Evolutionary conservation across 2,797 vertebrate genomes (phyloP), one percentile per base, ranked within the genome.

Genomic region (Cuculus canorus): DNA sequence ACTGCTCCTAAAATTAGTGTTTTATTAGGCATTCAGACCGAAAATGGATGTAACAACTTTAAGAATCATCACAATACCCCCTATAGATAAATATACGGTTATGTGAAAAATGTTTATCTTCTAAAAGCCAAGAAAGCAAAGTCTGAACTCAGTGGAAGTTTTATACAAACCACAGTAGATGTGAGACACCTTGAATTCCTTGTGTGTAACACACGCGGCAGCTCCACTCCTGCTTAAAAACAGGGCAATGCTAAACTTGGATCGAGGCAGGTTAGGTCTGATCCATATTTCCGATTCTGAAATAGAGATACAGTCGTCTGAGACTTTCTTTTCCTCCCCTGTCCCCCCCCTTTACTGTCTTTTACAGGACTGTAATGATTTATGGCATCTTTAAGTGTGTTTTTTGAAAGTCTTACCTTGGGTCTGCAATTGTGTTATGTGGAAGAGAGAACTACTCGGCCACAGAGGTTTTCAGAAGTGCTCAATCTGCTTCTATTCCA

Each of bases 71-170:
- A 37, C 28, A 61, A 76, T 88, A 43, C 52, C 43, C 35, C 10
- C 25, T 39, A 0, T 4, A 17, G 9, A 17, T 22, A 59, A 79
- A 57, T 57, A 22, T 6, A 14, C 3, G 3, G 28, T 17, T 3
- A 3, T 4, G 19, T 9, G 4, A 25, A 50, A 77, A 60, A 30
- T 3, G 9, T 12, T 73, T 52, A 0, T 22, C 22, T 56, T 45
- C 17, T 32, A 13, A 60, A 75, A 68, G 48, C 10, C 32, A 52
- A 32, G 35, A n/a, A 56, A 83, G n/a, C 35, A 15, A 35, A 45
- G 77, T 22, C 54, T 72, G 48, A 47, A 84, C 32, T 30, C 27
- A 22, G 63, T 17, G 50, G 52, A 59, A 47, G 32, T 53, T 66
- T 60, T 22, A 28, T 16, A 25, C 30, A 2, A 2, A 1, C 13